Conservation (phyloP, 1,140 invertebrate species). For the Drosophila pandora region DNA sequence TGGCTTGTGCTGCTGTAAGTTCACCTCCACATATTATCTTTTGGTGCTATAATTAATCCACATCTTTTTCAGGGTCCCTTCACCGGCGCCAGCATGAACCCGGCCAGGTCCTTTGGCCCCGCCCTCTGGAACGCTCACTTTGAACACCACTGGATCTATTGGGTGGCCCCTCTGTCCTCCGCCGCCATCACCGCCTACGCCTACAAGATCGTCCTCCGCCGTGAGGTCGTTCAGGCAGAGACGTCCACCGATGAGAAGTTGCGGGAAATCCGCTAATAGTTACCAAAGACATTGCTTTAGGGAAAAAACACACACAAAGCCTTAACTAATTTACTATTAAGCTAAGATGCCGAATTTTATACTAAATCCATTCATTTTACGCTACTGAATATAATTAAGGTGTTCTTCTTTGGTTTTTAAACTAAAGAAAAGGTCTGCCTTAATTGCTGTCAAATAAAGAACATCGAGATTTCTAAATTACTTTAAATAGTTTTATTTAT, state of each 20-base stretch:
- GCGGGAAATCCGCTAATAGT: slow-evolving; percentile 22
- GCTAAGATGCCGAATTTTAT: slow-evolving; percentile 62
- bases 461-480: slow-evolving; percentile 41
- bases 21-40: no score
- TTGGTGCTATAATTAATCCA: not conserved
- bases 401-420: not conserved
- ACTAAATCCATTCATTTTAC: slow-evolving; percentile 49
- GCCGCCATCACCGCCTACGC: slow-evolving; percentile 85
- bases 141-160: slow-evolving; percentile 91
- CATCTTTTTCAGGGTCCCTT: slow-evolving; percentile 86
- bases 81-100: slow-evolving; percentile 92
- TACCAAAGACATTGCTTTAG: slow-evolving; percentile 44
- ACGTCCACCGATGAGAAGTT: slow-evolving; percentile 56
- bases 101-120: slow-evolving; percentile 90
- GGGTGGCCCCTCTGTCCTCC: slow-evolving; percentile 88
- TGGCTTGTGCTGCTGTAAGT: slow-evolving; percentile 86
- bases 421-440: not conserved
- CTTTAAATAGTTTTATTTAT: not conserved
- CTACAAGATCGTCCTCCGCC: slow-evolving; percentile 86
- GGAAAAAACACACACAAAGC: slow-evolving; percentile 5
- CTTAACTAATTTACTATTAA: slow-evolving; percentile 65
- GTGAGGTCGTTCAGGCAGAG: slow-evolving; percentile 72
- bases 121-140: slow-evolving; percentile 89
- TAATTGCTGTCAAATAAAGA: slow-evolving; percentile 55
- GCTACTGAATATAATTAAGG: slow-evolving; percentile 4